A percentile compares a stretch with the other conserved stretches of the same genome.
Evolutionary conservation across 2,888 invertebrate genomes (phyloP).

Genomic region (Frankliniella intonsa): DNA sequence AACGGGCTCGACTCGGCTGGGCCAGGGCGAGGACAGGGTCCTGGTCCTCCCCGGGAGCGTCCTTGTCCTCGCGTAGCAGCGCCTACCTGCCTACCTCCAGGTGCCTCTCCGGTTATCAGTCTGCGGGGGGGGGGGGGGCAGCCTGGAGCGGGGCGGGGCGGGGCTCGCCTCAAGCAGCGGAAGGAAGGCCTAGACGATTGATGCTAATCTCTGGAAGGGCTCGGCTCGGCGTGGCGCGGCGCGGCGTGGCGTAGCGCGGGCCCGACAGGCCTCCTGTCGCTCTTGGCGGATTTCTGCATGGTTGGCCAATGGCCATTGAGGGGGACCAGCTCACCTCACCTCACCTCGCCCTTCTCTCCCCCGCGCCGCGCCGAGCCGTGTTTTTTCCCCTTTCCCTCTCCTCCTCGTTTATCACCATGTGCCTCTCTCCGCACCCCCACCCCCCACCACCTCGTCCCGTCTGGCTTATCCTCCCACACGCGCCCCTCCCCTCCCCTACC

Average conservation of each 20-base stretch:
- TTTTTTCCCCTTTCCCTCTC: slow-evolving; percentile 2
- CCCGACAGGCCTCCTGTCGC: background rate
- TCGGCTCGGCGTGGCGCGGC: background rate
- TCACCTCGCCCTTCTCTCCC: background rate
- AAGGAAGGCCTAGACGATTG: slow-evolving; percentile 21
- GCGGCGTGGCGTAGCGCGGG: background rate
- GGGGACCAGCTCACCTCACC: slow-evolving; percentile 2
- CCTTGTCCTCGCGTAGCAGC: no score
- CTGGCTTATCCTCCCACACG: no score
- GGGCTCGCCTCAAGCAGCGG: background rate
- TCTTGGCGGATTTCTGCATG: slow-evolving; percentile 21
- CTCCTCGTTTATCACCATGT: background rate
- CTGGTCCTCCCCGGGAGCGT: no score
- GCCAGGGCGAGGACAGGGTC: background rate
- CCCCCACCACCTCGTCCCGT: background rate
- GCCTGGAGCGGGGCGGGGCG: background rate
- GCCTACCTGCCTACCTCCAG: no score
- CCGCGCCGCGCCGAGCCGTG: background rate
- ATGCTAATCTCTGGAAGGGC: slow-evolving; percentile 10
- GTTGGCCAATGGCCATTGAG: slow-evolving; percentile 24
- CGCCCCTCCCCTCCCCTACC: background rate
- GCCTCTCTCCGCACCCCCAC: background rate
- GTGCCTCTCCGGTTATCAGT: no score
- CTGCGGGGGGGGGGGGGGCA: background rate
- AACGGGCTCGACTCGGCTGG: background rate